Percentiles rank a stretch among this genome's conserved stretches.
Evolutionary conservation across 2,797 vertebrate genomes (phyloP).

Genomic region (Gallinago nigripennis): DNA sequence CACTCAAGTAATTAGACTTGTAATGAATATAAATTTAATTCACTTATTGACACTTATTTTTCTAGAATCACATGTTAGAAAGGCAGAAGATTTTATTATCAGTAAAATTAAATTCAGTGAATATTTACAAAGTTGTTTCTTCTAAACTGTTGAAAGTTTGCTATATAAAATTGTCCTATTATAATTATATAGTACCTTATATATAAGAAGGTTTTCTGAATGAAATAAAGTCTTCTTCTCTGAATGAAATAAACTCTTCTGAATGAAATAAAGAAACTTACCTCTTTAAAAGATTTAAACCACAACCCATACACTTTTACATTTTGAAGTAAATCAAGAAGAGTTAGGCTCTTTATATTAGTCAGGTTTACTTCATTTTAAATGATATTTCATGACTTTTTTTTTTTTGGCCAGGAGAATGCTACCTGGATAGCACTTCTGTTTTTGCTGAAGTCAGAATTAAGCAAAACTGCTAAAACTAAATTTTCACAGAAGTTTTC

Average conservation of each 20-base stretch:
- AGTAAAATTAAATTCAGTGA: neutral
- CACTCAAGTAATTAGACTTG: neutral
- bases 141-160: neutral
- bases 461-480: neutral
- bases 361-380: neutral
- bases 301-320: neutral
- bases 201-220: neutral
- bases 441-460: neutral
- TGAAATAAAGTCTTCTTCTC: neutral
- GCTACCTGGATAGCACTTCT: neutral
- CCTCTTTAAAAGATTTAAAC: neutral
- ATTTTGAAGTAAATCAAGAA: neutral
- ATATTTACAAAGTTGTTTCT: neutral
- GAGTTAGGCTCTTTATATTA: neutral
- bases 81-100: neutral
- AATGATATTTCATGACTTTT: neutral
- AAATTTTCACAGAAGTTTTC: neutral
- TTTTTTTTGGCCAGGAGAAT: neutral
- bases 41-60: neutral
- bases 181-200: neutral
- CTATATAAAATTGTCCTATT: neutral
- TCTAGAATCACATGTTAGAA: neutral
- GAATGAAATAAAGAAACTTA: neutral
- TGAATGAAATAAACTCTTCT: neutral
- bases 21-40: neutral